A percentile compares a stretch with the other conserved stretches of the same genome.
These are phyloP conservation scores for Euschistus heros DNA, from an alignment of 1,140 invertebrate genomes.

Conservation along the genomic window DNA sequence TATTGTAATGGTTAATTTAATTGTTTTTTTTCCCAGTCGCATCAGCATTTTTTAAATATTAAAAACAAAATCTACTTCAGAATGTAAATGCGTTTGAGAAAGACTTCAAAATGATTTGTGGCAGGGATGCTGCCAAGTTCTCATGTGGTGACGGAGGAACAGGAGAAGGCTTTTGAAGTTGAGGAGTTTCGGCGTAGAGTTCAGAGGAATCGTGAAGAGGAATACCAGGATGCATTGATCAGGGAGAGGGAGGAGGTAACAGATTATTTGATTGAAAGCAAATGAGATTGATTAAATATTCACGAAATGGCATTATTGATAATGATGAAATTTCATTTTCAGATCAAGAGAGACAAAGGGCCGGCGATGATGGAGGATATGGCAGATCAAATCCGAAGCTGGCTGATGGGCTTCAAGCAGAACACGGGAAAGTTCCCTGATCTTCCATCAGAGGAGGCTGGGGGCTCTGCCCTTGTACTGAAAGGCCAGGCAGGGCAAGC, in stretches of 20 bases:
- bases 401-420: constrained; percentile 61
- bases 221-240: neutral
- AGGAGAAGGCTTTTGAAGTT: neutral
- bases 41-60: no score
- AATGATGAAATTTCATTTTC: neutral
- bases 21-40: no score
- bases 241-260: neutral
- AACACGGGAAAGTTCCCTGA: constrained; percentile 82
- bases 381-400: constrained; percentile 69
- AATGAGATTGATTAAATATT: neutral
- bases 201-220: neutral
- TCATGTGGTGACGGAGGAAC: neutral
- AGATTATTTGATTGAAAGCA: neutral
- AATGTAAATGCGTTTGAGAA: no score
- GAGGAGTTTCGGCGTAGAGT: neutral
- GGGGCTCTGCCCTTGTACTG: constrained; percentile 65
- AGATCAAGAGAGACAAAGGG: constrained; percentile 49
- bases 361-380: constrained; percentile 67
- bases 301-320: neutral
- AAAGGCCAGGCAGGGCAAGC: constrained; percentile 41
- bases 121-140: neutral
- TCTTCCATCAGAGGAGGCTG: constrained; percentile 78
- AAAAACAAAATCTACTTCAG: no score
- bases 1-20: no score
- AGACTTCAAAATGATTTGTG: neutral